These are phyloP conservation scores for Sigmodon hispidus DNA, from an alignment of 2,113 vertebrate genomes.

Conservation along the genomic window DNA sequence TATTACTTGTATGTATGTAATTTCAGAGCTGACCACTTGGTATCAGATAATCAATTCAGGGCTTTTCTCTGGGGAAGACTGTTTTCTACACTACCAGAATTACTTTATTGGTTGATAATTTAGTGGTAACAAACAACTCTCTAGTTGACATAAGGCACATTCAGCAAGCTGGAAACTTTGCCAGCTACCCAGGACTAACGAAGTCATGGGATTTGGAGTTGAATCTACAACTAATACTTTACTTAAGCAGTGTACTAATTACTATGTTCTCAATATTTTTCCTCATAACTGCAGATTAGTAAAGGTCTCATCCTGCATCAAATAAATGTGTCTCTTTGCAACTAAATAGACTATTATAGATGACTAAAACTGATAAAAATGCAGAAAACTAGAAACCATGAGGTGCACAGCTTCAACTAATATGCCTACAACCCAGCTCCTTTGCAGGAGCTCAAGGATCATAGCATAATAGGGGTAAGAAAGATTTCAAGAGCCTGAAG, in stretches of 20 bases:
- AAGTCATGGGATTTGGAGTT: not conserved
- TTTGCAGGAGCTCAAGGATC: not conserved
- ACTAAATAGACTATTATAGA: not conserved
- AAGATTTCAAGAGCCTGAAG: not conserved
- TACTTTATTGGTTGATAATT: not conserved
- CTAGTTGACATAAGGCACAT: not conserved
- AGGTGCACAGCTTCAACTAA: not conserved
- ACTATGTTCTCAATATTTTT: not conserved
- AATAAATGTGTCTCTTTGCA: not conserved
- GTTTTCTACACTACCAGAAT: not conserved
- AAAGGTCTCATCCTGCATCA: too few relatives aligned
- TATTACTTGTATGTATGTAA: not conserved
- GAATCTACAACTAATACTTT: not conserved
- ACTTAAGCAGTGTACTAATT: not conserved
- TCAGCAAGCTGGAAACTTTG: not conserved
- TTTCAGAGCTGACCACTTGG: not conserved
- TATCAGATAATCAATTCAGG: not conserved
- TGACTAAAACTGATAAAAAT: not conserved
- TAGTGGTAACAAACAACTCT: not conserved
- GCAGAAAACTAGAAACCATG: not conserved
- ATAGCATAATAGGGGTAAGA: not conserved
- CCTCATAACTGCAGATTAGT: too few relatives aligned
- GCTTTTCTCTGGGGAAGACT: not conserved
- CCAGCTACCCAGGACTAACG: not conserved
- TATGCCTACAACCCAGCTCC: not conserved